phyloP scores from a whole-genome alignment of 2,113 vertebrate genomes.

The Gadus macrocephalus region DNA sequence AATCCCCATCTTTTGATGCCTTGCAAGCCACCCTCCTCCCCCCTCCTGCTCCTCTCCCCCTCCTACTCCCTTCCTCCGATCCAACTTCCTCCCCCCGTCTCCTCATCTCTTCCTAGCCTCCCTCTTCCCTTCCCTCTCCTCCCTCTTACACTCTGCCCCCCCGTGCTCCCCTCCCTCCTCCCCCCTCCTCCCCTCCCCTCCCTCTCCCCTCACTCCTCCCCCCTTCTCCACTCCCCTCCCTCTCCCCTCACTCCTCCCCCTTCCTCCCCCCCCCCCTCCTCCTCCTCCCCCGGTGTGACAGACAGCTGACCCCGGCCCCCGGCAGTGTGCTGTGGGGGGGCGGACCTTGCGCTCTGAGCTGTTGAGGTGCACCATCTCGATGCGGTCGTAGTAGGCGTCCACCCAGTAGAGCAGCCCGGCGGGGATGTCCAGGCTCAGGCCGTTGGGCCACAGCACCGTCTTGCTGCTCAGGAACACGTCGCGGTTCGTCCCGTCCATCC shows the following conservation, averaged over 20 bases:
- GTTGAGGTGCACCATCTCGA: constrained; percentile 93
- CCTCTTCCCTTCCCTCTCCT: background rate
- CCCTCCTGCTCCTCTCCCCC: background rate
- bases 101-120: no score
- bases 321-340: background rate
- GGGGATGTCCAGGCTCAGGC: constrained; percentile 91
- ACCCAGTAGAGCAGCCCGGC: constrained; percentile 95
- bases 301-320: background rate
- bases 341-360: constrained; percentile 85
- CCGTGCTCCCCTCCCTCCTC: no score
- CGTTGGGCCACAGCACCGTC: constrained; percentile 95
- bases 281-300: background rate
- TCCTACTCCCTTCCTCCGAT: background rate
- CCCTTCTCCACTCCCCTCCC: no score
- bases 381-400: constrained; percentile 96
- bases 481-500: constrained; percentile 97
- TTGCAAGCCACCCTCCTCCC: background rate
- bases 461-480: constrained; percentile 92
- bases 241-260: no score
- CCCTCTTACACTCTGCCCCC: background rate
- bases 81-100: background rate
- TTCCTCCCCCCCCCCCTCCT: background rate
- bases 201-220: no score
- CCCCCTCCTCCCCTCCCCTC: no score
- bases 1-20: constrained; percentile 14